These are phyloP conservation scores for Dendropsophus ebraccatus DNA, from an alignment of 2,113 vertebrate species.

Conservation along the genomic window DNA sequence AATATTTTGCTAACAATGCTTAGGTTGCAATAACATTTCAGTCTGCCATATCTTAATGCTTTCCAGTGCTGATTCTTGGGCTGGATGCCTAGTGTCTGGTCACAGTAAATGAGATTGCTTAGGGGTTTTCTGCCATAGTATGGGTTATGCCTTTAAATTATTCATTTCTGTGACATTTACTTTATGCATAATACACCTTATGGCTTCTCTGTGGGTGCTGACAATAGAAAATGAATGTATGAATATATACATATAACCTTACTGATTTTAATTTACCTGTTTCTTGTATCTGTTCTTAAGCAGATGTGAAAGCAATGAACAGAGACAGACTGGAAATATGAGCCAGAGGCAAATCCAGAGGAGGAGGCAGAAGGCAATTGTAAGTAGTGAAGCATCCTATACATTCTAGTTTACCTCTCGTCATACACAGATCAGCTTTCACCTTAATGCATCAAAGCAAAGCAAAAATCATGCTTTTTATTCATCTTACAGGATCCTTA, in stretches of 20 bases:
- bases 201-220: constrained; percentile 22
- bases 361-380: constrained; percentile 83
- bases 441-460: not conserved
- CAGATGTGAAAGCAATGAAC: constrained; percentile 79
- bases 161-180: constrained; percentile 36
- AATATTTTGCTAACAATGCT: not conserved
- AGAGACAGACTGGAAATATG: constrained; percentile 63
- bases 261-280: constrained; percentile 13
- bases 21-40: not conserved
- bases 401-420: not conserved
- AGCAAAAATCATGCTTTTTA: not conserved
- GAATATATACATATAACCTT: constrained; percentile 13
- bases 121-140: not conserved
- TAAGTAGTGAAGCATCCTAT: constrained; percentile 70
- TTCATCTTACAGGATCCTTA: not conserved
- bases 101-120: not conserved
- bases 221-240: constrained; percentile 20
- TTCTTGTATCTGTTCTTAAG: constrained; percentile 16
- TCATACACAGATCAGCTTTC: not conserved
- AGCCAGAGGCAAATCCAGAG: constrained; percentile 77
- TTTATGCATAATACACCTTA: not conserved
- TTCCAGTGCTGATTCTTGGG: not conserved
- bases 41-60: not conserved
- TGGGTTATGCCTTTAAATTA: constrained; percentile 31
- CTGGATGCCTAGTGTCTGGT: not conserved